Evolutionary conservation across 2,888 invertebrate species (phyloP).

Genomic region (Cephus nigrinus): DNA sequence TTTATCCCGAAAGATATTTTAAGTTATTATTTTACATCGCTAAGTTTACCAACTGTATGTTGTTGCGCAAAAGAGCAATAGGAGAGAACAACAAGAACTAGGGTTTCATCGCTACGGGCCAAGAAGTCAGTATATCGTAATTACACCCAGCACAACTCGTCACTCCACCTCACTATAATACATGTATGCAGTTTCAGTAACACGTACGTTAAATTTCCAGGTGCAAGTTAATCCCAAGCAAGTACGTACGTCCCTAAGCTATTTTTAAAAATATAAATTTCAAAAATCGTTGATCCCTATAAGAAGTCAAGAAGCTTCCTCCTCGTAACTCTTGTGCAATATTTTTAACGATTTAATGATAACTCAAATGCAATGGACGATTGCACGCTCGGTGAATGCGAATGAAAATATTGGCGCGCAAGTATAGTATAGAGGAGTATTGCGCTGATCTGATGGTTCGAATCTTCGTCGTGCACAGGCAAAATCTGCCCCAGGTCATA

Average conservation of each 20-base stretch:
- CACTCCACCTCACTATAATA: constrained; percentile 28
- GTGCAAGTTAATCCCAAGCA: not conserved
- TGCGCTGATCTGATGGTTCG: constrained; percentile 7
- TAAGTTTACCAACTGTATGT: not conserved
- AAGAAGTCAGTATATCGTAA: constrained; percentile 32
- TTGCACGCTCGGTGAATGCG: not conserved
- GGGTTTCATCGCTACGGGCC: not conserved
- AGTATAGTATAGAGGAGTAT: not conserved
- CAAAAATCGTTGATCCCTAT: not conserved
- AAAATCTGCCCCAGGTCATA: constrained; percentile 19
- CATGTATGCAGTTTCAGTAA: constrained; percentile 26
- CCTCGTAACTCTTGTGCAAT: not conserved
- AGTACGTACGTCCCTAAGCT: not conserved
- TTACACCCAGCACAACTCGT: constrained; percentile 33
- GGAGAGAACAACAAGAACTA: not conserved
- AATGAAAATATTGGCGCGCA: not conserved
- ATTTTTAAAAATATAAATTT: not conserved
- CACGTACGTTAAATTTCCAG: constrained; percentile 27
- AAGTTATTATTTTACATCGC: not conserved
- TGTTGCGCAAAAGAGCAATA: not conserved
- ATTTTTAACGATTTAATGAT: not conserved
- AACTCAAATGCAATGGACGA: not conserved
- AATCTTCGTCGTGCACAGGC: constrained; percentile 13
- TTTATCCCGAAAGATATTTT: not conserved
- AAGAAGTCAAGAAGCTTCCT: not conserved